phyloP scores from a whole-genome alignment of 2,888 invertebrate species.

The Halictus quadricinctus region DNA sequence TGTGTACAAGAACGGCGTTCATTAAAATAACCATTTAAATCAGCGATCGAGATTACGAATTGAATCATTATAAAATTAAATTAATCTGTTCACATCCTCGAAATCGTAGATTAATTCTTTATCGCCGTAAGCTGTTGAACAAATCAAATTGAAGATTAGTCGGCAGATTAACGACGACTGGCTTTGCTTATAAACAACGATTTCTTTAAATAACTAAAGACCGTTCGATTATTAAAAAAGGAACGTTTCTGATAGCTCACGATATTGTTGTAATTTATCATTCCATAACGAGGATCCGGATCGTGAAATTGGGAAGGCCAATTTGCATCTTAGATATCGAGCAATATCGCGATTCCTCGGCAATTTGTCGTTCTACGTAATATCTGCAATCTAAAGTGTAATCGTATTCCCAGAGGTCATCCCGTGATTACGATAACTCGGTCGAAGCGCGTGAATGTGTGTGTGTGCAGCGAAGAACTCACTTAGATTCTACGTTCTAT shows the following conservation, averaged over 20 bases:
- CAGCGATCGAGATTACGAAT: background rate
- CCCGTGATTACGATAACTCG: background rate
- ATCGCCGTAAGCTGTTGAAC: background rate
- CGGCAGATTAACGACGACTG: background rate
- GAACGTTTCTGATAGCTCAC: background rate
- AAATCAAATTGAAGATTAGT: background rate
- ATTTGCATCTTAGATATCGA: constrained; percentile 8
- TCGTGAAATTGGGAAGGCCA: background rate
- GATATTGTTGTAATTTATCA: background rate
- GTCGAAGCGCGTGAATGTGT: background rate
- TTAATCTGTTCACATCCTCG: background rate
- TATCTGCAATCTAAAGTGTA: constrained; percentile 4
- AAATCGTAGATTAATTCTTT: background rate
- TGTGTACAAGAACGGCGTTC: background rate
- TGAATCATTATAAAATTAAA: background rate
- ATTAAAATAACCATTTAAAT: background rate
- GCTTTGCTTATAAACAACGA: background rate
- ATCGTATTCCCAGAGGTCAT: constrained; percentile 6
- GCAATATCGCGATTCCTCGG: background rate
- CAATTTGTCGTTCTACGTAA: constrained; percentile 6
- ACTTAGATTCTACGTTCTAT: background rate
- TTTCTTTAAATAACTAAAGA: background rate
- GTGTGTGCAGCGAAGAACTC: background rate
- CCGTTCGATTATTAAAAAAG: background rate
- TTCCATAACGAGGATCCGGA: background rate